Evolutionary conservation across 2,888 invertebrate genomes (phyloP).

Genomic region (Trimorus sp.): DNA sequence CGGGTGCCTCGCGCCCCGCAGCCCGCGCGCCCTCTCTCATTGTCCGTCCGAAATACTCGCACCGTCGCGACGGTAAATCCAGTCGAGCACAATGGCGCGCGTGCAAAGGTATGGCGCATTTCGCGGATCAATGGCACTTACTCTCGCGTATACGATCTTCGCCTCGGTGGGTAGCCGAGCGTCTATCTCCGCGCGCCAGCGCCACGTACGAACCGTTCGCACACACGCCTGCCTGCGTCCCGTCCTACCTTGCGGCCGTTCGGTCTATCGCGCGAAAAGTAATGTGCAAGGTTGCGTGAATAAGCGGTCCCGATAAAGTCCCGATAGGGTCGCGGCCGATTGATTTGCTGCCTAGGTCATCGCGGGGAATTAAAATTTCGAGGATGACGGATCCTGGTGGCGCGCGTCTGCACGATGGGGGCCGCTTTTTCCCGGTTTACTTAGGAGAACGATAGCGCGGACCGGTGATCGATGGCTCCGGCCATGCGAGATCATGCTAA

Average conservation of each 20-base stretch:
- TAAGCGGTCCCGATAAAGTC: slow-evolving; percentile 68
- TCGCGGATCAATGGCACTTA: slow-evolving; percentile 77
- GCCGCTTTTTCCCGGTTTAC: slow-evolving; percentile 17
- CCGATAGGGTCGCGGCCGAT: slow-evolving; percentile 64
- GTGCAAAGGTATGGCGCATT: slow-evolving; percentile 72
- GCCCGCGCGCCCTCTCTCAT: slow-evolving; percentile 61
- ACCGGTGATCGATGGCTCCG: slow-evolving; percentile 53
- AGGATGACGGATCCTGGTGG: slow-evolving; percentile 20
- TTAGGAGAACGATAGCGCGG: slow-evolving; percentile 43
- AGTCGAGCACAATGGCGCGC: slow-evolving; percentile 72
- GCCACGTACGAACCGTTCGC: slow-evolving; percentile 36
- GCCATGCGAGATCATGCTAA: slow-evolving; percentile 57
- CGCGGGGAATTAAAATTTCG: slow-evolving; percentile 36
- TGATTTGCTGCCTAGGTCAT: slow-evolving; percentile 60
- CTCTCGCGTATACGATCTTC: slow-evolving; percentile 67
- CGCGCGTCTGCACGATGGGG: background rate
- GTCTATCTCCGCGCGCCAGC: slow-evolving; percentile 56
- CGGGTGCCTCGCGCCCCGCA: slow-evolving; percentile 34
- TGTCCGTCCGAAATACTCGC: slow-evolving; percentile 66
- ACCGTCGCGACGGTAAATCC: slow-evolving; percentile 74
- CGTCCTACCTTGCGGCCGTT: slow-evolving; percentile 33
- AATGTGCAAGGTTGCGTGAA: slow-evolving; percentile 69
- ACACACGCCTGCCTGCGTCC: slow-evolving; percentile 16
- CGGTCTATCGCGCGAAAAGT: slow-evolving; percentile 66
- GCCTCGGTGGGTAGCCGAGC: slow-evolving; percentile 64